These are phyloP conservation scores for Micrastur ruficollis DNA, from an alignment of 2,797 vertebrate genomes.

Conservation along the genomic window DNA sequence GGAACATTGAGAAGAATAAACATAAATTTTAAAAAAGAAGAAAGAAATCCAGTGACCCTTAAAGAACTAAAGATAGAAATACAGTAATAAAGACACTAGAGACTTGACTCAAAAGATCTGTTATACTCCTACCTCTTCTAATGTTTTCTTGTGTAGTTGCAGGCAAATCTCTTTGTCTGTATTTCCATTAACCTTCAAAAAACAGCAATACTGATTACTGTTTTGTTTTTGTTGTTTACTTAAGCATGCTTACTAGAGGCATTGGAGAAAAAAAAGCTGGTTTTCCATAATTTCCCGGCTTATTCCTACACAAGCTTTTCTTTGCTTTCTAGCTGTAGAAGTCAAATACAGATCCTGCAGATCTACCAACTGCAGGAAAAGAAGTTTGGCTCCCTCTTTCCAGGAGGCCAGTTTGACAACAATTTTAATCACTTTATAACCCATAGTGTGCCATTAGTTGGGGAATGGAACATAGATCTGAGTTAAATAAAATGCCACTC, in stretches of 20 bases:
- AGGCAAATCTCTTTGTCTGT: not conserved
- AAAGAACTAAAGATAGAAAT: conserved; percentile 15
- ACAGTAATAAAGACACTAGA: conserved; percentile 32
- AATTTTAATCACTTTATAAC: conserved; percentile 58
- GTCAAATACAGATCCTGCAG: conserved; percentile 4
- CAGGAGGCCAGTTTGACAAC: conserved; percentile 52
- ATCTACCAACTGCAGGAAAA: not conserved
- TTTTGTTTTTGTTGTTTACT: conserved; percentile 27
- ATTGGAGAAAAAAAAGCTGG: not conserved
- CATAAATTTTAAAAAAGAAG: not conserved
- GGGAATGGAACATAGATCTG: conserved; percentile 52
- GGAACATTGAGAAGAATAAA: not conserved
- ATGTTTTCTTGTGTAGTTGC: not conserved
- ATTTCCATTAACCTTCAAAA: conserved; percentile 36
- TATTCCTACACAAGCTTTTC: not conserved
- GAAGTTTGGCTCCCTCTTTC: conserved; percentile 14
- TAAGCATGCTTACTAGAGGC: not conserved
- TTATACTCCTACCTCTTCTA: not conserved
- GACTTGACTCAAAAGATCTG: not conserved
- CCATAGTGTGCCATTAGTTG: conserved; percentile 46
- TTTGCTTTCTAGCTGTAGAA: not conserved
- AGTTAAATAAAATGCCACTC: conserved; percentile 66
- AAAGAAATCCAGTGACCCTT: conserved; percentile 20
- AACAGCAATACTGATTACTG: not conserved
- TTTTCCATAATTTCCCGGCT: not conserved